Conservation (phyloP, 2,888 invertebrate species). For the Cenopis cana region DNA sequence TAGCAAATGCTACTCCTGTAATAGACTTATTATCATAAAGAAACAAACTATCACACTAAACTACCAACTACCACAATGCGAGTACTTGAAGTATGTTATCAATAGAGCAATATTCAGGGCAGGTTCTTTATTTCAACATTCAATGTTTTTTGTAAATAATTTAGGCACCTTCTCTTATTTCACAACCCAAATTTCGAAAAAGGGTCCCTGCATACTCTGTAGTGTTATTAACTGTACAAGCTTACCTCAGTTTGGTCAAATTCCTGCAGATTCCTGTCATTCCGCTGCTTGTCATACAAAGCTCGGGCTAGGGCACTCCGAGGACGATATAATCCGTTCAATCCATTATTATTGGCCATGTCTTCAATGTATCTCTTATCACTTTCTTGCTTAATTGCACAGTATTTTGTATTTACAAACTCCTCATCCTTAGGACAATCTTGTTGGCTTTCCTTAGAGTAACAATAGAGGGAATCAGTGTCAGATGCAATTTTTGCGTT, state of each 20-base stretch:
- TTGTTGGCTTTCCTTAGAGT: slow-evolving; percentile 63
- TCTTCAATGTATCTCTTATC: slow-evolving; percentile 48
- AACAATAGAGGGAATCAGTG: slow-evolving; percentile 66
- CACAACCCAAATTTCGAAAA: neutral
- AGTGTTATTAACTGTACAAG: neutral
- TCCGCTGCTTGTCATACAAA: slow-evolving; percentile 89
- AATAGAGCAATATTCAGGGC: neutral
- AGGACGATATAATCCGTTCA: slow-evolving; percentile 85
- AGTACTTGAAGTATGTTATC: neutral
- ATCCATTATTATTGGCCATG: slow-evolving; percentile 67
- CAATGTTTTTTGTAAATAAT: neutral
- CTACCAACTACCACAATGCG: neutral
- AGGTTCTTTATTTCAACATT: neutral
- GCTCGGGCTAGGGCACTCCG: slow-evolving; percentile 89
- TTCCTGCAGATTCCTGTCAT: slow-evolving; percentile 87
- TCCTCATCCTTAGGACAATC: slow-evolving; percentile 57
- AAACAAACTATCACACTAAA: too few relatives aligned
- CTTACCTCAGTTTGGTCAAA: slow-evolving; percentile 90
- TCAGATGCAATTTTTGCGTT: slow-evolving; percentile 51
- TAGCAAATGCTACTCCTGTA: too few relatives aligned
- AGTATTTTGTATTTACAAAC: slow-evolving; percentile 43
- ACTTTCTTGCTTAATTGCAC: slow-evolving; percentile 3
- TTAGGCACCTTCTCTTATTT: neutral
- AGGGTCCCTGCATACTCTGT: neutral
- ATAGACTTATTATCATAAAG: too few relatives aligned